phyloP scores from a whole-genome alignment of 1,140 invertebrate species.

The Bactericera cockerelli region DNA sequence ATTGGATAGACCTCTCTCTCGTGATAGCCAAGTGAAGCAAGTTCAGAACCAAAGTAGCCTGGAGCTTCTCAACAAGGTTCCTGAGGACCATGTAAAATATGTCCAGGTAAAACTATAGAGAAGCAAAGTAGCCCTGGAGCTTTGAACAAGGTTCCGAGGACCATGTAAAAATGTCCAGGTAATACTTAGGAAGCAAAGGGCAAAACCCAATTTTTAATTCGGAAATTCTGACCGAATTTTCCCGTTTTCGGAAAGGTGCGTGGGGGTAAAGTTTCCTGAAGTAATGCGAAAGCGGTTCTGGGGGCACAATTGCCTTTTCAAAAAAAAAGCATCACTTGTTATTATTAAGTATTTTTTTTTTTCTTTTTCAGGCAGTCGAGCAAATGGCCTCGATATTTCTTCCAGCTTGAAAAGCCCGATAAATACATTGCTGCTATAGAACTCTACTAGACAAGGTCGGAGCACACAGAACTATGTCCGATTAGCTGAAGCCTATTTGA shows the following conservation, averaged over 20 bases:
- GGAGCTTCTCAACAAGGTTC: not conserved
- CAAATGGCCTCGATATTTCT: slow-evolving; percentile 86
- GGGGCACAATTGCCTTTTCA: too few species aligned
- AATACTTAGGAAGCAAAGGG: too few species aligned
- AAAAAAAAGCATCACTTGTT: too few species aligned
- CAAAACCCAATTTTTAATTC: too few species aligned
- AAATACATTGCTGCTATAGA: slow-evolving; percentile 53
- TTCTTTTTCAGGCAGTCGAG: slow-evolving; percentile 51
- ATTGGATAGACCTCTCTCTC: not conserved
- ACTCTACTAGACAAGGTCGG: slow-evolving; percentile 74
- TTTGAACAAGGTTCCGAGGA: too few species aligned
- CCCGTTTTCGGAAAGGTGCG: too few species aligned
- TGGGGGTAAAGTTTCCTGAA: too few species aligned
- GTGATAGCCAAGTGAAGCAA: not conserved
- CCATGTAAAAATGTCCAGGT: not conserved
- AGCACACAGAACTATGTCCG: slow-evolving; percentile 70
- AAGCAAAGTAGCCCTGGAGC: not conserved
- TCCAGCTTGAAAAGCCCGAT: slow-evolving; percentile 65
- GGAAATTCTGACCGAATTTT: too few species aligned
- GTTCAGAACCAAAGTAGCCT: not conserved
- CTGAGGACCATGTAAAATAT: not conserved
- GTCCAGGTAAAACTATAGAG: not conserved
- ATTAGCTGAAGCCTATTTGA: slow-evolving; percentile 90
- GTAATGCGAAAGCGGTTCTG: too few species aligned
- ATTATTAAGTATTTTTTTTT: too few species aligned